Base-by-base conservation (phyloP, 2,888 invertebrate genomes). In the Seira musarum region DNA sequence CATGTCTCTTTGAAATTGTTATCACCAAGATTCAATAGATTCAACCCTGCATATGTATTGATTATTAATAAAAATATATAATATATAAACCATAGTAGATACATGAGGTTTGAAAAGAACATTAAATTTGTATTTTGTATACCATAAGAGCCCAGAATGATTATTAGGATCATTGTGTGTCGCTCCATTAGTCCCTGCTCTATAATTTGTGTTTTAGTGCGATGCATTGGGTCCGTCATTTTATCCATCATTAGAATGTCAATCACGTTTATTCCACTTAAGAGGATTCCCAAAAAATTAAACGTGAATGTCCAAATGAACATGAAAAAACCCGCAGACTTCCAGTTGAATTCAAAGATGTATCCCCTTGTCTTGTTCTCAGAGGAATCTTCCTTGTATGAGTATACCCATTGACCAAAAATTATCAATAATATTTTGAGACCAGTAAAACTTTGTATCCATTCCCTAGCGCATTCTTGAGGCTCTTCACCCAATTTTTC, bases 191-290 rank as follows among this genome's bases (percentile, higher is more conserved):
- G 74, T 13, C 66, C 74, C 40, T 74, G 74, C 13, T 74, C 74
- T 25, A 74, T 53, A 8, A 74, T 60, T 17, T 57, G n/a, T 1
- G 67, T 40, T 1, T 67, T 60, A 1, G 40, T 67, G 3, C 30
- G n/a, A n/a, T n/a, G n/a, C n/a, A n/a, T 30, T 67, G 60, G 19
- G 3, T 17, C 21, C 0, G 1, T 57, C 0, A 67, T 21, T 24
- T 74, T 74, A n/a, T 74, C 74, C n/a, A 13, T 61, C 74, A 74
- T 74, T n/a, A 74, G 21, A 17, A 74, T 66, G 17, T 30, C 35
- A 13, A 73, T 22, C 2, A 74, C 66, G 22, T 67, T 74, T 19
- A 67, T 13, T 6, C 49, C 64, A 1, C 35, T 17, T 2, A 40
- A 19, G 8, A 74, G 17, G 13, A 74, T 40, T 8, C 67, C 74